Percentiles rank a stretch among this genome's conserved stretches.
Evolutionary conservation across 2,888 invertebrate species (phyloP).

Genomic region (Helleia helle): DNA sequence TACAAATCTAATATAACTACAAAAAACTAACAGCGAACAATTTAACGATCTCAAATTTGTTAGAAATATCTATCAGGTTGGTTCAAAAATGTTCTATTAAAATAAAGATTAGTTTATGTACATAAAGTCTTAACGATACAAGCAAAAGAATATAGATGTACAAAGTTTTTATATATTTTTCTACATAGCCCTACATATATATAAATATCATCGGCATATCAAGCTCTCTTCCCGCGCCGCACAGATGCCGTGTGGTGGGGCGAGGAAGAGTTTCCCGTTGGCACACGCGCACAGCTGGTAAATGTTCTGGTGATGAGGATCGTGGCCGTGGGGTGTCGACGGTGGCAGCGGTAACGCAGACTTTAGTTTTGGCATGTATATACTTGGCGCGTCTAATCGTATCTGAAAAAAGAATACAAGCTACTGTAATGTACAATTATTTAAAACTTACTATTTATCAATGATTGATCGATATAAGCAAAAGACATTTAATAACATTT

Average conservation of each 20-base stretch:
- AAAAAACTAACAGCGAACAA: background rate
- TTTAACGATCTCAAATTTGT: background rate
- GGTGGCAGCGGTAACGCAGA: conserved; percentile 73
- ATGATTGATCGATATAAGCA: no score
- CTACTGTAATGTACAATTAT: no score
- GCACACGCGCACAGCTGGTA: conserved; percentile 94
- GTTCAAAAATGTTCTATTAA: background rate
- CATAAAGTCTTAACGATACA: background rate
- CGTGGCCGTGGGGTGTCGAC: conserved; percentile 63
- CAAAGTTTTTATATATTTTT: background rate
- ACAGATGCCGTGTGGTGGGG: conserved; percentile 88
- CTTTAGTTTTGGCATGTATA: conserved; percentile 78
- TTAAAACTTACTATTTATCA: no score
- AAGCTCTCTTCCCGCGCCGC: conserved; percentile 70
- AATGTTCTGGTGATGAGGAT: conserved; percentile 77
- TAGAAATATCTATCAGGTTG: background rate
- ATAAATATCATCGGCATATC: conserved; percentile 62
- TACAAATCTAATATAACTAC: background rate
- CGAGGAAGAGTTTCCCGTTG: conserved; percentile 91
- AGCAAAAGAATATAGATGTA: background rate
- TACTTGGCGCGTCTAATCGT: conserved; percentile 77
- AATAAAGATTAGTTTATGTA: background rate
- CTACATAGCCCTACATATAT: conserved; percentile 3
- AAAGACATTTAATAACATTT: no score
- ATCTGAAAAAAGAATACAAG: conserved; percentile 74